A percentile compares a stretch with the other conserved stretches of the same genome.
These are phyloP conservation scores for Melopsittacus undulatus DNA, from an alignment of 2,797 vertebrate species.

Conservation along the genomic window DNA sequence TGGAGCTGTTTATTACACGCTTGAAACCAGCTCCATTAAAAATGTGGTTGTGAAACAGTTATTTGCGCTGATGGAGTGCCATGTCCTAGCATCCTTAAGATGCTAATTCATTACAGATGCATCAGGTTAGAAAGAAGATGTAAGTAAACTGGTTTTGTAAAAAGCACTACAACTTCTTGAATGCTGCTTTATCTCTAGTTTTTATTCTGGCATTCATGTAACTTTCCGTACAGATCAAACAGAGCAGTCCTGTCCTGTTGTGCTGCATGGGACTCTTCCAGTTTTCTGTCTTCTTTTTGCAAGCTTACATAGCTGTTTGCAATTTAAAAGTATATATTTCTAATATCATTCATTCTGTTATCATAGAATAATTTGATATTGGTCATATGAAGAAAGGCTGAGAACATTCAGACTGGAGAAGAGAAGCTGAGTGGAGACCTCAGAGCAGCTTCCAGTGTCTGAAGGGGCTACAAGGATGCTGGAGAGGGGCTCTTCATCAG, in stretches of 20 bases:
- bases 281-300: neutral
- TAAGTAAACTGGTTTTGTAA: neutral
- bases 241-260: neutral
- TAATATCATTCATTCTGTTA: neutral
- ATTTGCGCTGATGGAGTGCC: neutral
- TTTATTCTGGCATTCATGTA: neutral
- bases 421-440: neutral
- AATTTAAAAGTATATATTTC: neutral
- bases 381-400: neutral
- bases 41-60: neutral
- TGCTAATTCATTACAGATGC: neutral
- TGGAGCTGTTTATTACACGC: conserved; percentile 49
- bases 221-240: neutral
- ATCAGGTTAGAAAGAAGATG: neutral
- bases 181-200: neutral
- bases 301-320: neutral
- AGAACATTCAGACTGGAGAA: neutral
- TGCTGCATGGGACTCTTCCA: neutral
- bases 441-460: neutral
- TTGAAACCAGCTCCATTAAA: neutral
- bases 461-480: neutral
- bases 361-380: neutral
- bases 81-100: neutral
- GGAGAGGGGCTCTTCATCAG: no score
- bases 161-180: neutral